Evolutionary conservation across 2,113 vertebrate species (phyloP), one percentile per base, ranked within the genome.

Genomic region (Chaenogobius annularis): DNA sequence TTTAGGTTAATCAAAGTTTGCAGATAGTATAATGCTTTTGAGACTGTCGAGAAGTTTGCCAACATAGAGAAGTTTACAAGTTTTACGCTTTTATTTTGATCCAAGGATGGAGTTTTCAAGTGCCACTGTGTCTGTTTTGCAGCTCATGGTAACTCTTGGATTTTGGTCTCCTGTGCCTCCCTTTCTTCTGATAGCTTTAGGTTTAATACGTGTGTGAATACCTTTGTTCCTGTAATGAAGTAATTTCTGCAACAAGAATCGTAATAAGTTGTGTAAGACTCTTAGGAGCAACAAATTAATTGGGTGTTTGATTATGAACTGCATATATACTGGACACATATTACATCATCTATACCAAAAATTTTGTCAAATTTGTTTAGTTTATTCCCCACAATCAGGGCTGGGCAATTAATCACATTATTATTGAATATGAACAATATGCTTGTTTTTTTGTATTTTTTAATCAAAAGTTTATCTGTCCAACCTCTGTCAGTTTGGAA

Each of bases 1-100:
- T 48, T 73, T 78, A 26, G 77, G 78, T 78, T 63, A 76, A 75
- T 79, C 68, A 44, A 73, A 59, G 65, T 81, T 79, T 64, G 63
- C 65, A 77, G 70, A 66, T 70, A 15, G 50, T 26, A 14, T 63
- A 37, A 68, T 67, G 71, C 74, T 11, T 55, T 12, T 19, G 17
- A 19, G 47, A 47, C 74, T 11, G 22, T 22, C 17, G 17, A 19
- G 47, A 47, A 14, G 66, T 73, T 81, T 74, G 77, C 75, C 66
- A n/a, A n/a, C n/a, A n/a, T 70, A 72, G 74, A 31, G 72, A 81
- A 68, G 65, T 65, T 63, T 83, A 35, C 5, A 67, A 82, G 68
- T 75, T 87, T 13, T 76, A 31, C 43, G 69, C 11, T 58, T n/a
- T n/a, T n/a, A n/a, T n/a, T n/a, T n/a, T n/a, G n/a, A n/a, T 26